Evolutionary conservation across 2,888 invertebrate species (phyloP), one percentile per base, ranked within the genome.

Genomic region (Parascotia fuliginaria): DNA sequence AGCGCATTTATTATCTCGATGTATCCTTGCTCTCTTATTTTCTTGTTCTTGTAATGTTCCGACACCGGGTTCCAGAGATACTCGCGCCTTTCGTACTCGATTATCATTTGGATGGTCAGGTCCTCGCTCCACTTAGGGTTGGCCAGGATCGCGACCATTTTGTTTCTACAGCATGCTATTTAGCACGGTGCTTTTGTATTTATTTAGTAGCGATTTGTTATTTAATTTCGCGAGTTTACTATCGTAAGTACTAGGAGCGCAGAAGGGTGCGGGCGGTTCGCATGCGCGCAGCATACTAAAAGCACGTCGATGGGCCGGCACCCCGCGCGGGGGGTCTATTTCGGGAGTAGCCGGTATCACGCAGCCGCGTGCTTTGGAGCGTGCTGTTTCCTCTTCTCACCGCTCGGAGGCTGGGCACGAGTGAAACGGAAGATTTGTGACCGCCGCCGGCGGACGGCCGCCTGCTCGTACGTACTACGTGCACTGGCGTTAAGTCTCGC

Each of bases 241-340:
- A 68, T 78, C 64, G 70, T 70, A 64, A 65, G 70, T 81, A 87
- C 83, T 69, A 84, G 86, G 87, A 83, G 85, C 87, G 77, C 82
- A 87, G 86, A 86, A 87, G 89, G 85, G 89, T 91, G 92, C 92
- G 90, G 89, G 90, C 90, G 88, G 87, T 86, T 87, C 91, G 92
- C 92, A 92, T 91, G 92, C 92, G 92, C 91, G 91, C 89, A 92
- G 92, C 92, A 92, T 89, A 92, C 92, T 92, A 92, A 92, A 91
- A 92, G 92, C 92, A 92, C 91, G 92, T 90, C 91, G 90, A 89
- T 91, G 89, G 87, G 77, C 81, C 83, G 81, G 81, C 76, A 75
- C 78, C 80, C 79, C 78, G 84, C 82, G 85, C 82, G 85, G 87
- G 89, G 89, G 85, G 83, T 86, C 88, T 91, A 90, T 90, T 90